These are phyloP conservation scores for Coluber constrictor DNA, from an alignment of 2,797 vertebrate genomes.

Conservation along the genomic window DNA sequence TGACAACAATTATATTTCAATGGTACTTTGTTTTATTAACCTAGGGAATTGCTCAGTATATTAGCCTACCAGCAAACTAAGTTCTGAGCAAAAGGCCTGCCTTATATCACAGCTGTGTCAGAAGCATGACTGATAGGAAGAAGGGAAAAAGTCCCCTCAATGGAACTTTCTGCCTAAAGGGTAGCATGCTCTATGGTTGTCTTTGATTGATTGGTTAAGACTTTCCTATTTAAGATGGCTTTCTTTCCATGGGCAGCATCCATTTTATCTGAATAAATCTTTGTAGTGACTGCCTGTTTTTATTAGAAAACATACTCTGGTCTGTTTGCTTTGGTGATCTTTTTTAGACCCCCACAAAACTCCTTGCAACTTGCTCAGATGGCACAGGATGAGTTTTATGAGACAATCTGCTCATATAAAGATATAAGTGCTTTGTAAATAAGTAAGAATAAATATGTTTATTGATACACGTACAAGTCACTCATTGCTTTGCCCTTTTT, in stretches of 20 bases:
- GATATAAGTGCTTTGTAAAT: background rate
- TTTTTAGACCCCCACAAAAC: background rate
- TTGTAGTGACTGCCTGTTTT: background rate
- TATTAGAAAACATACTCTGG: background rate
- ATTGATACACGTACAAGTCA: background rate
- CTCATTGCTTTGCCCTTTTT: background rate
- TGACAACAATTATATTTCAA: background rate
- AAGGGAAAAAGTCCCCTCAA: background rate
- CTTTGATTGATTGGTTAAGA: background rate
- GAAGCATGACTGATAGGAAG: background rate
- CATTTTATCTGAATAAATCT: background rate
- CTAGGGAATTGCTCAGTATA: background rate
- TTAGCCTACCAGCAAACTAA: background rate
- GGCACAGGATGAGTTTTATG: background rate
- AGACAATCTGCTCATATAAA: background rate
- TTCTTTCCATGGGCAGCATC: background rate
- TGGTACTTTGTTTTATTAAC: background rate
- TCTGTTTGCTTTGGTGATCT: background rate
- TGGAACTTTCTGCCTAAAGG: background rate
- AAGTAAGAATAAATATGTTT: background rate
- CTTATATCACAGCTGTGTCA: background rate
- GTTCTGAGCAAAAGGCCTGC: background rate
- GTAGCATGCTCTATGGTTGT: background rate
- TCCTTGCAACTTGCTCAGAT: background rate
- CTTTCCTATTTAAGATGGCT: background rate